Conservation (phyloP, 1,140 invertebrate genomes). For the Pseudomyrmex gracilis region DNA sequence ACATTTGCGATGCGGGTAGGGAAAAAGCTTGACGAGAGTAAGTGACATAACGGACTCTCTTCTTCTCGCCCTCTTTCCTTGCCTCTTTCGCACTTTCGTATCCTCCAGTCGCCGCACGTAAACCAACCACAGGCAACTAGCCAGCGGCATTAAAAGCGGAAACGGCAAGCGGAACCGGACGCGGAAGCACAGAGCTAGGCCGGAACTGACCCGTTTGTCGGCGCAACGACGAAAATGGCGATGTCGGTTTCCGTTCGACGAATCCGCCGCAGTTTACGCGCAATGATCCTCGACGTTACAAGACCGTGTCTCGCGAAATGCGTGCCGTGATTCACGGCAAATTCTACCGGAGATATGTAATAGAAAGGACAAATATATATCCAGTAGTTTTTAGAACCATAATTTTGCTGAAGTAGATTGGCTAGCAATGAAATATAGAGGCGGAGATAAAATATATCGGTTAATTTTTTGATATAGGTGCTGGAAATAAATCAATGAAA, state of each 20-base stretch:
- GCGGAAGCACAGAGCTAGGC: slow-evolving; percentile 79
- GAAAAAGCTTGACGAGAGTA: slow-evolving; percentile 36
- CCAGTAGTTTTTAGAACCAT: background rate
- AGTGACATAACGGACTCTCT: background rate
- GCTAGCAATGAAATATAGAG: background rate
- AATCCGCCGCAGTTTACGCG: slow-evolving; percentile 52
- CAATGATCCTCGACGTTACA: slow-evolving; percentile 40
- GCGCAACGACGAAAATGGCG: slow-evolving; percentile 71
- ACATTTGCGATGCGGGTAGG: background rate
- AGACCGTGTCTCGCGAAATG: background rate
- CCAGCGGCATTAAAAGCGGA: slow-evolving; percentile 81
- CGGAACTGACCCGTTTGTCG: slow-evolving; percentile 81
- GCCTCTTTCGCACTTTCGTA: background rate
- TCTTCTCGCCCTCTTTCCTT: background rate
- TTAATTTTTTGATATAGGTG: background rate
- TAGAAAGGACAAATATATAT: slow-evolving; percentile 4
- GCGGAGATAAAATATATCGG: background rate
- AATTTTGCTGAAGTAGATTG: slow-evolving; percentile 14
- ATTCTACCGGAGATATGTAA: background rate
- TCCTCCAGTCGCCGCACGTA: background rate
- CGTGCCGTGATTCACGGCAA: background rate
- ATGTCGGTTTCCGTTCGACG: slow-evolving; percentile 55
- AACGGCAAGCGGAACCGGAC: slow-evolving; percentile 78
- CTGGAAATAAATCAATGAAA: background rate
- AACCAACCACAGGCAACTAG: slow-evolving; percentile 67